Conservation (phyloP, 2,888 invertebrate species). For the Rotaria magnacalcarata region DNA sequence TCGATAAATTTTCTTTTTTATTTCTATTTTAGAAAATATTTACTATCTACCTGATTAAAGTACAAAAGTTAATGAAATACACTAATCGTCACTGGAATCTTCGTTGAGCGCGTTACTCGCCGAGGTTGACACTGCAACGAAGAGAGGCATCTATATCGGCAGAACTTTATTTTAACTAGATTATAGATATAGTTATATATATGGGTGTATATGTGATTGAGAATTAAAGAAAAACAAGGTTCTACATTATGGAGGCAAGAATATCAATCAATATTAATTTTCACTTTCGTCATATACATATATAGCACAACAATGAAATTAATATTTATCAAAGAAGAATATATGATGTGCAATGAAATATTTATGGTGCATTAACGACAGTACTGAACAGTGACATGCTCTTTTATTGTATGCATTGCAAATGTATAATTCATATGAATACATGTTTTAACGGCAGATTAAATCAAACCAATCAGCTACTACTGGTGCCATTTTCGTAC, state of each 20-base stretch:
- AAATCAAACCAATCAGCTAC: not conserved
- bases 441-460: not conserved
- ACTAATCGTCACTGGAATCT: conserved; percentile 18
- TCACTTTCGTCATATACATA: not conserved
- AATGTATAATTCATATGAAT: not conserved
- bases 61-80: not conserved
- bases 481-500: not conserved
- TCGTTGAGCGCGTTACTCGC: conserved; percentile 18
- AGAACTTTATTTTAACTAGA: not conserved
- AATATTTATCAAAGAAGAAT: not conserved
- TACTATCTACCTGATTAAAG: conserved; percentile 1
- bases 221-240: not conserved
- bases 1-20: too few species aligned
- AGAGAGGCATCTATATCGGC: not conserved
- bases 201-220: not conserved
- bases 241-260: not conserved
- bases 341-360: conserved; percentile 2
- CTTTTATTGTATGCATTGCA: not conserved
- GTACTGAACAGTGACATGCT: not conserved
- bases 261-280: not conserved
- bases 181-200: not conserved
- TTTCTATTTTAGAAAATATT: not conserved
- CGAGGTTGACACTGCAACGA: conserved; percentile 5
- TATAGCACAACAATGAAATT: not conserved
- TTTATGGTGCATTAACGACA: not conserved